Conservation (phyloP, 2,888 invertebrate genomes). For the Macroteleia sp. region DNA sequence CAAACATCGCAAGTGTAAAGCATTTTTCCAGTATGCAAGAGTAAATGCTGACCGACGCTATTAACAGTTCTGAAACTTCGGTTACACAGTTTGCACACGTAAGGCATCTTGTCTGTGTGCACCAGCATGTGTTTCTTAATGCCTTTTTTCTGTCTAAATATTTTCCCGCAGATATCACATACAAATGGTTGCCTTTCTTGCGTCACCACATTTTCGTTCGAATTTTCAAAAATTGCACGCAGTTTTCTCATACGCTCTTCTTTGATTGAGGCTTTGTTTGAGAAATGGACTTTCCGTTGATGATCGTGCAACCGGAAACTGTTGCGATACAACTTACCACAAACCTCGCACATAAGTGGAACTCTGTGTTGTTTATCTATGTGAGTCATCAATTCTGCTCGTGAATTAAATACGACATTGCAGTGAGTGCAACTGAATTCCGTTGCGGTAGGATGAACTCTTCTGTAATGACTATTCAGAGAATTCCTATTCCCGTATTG, state of each 20-base stretch:
- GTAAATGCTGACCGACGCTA: slow-evolving; percentile 80
- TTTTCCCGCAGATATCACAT: slow-evolving; percentile 47
- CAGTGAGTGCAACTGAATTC: slow-evolving; percentile 69
- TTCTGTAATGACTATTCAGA: slow-evolving; percentile 60
- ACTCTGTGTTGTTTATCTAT: slow-evolving; percentile 41
- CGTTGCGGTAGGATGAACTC: slow-evolving; percentile 50
- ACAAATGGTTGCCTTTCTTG: slow-evolving; percentile 74
- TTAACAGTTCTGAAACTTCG: slow-evolving; percentile 84
- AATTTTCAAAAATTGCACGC: no score
- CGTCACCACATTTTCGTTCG: no score
- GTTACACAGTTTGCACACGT: slow-evolving; percentile 84
- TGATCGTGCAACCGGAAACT: slow-evolving; percentile 55
- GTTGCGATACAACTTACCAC: slow-evolving; percentile 65
- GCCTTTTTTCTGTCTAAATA: slow-evolving; percentile 74
- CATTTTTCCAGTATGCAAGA: slow-evolving; percentile 85
- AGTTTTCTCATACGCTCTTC: no score
- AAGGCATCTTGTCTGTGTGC: slow-evolving; percentile 86
- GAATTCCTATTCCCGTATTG: slow-evolving; percentile 54
- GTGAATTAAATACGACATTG: slow-evolving; percentile 83
- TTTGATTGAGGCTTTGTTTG: no score
- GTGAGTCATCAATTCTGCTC: slow-evolving; percentile 77
- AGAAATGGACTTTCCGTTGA: slow-evolving; percentile 54
- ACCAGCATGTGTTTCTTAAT: slow-evolving; percentile 81
- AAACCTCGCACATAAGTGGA: slow-evolving; percentile 67
- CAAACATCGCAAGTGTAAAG: slow-evolving; percentile 85